Percentiles rank a stretch among this genome's conserved stretches.
These are phyloP conservation scores for Phortica okadai DNA, from an alignment of 2,888 invertebrate species.

Conservation along the genomic window DNA sequence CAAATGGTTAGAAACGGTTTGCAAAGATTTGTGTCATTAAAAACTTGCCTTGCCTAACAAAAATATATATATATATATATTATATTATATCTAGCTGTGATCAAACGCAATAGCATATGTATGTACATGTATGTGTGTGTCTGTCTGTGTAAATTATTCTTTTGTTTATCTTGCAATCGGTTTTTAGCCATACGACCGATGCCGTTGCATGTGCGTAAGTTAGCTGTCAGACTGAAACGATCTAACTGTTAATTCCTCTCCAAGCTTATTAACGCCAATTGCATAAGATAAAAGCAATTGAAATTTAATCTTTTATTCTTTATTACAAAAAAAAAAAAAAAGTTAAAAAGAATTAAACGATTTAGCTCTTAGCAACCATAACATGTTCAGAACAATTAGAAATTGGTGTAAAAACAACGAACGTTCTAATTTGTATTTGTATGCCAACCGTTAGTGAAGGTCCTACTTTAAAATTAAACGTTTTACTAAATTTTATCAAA, in stretches of 20 bases:
- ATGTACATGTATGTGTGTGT: constrained; percentile 1
- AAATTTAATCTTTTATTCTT: not conserved
- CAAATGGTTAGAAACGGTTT: constrained; percentile 5
- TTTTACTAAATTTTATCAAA: no score
- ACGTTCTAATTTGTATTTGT: no score
- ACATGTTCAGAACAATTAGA: no score
- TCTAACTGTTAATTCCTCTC: not conserved
- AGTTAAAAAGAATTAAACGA: not conserved
- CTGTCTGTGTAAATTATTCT: constrained; percentile 8
- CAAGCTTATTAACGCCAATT: not conserved
- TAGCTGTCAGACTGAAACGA: not conserved
- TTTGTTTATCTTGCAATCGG: not conserved
- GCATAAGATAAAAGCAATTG: not conserved
- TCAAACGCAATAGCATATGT: constrained; percentile 27
- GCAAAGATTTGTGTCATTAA: constrained; percentile 11
- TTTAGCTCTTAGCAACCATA: not conserved
- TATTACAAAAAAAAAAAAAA: not conserved
- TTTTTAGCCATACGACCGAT: not conserved
- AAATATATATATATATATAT: constrained; percentile 1
- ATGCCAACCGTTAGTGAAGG: no score
- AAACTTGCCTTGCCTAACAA: constrained; percentile 27
- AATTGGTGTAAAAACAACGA: no score
- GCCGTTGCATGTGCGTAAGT: not conserved
- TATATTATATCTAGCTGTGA: constrained; percentile 30
- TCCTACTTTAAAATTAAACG: no score